A percentile compares a stretch with the other conserved stretches of the same genome.
Conservation (phyloP, 2,888 invertebrate genomes). For the Ischnus inquisitorius region DNA sequence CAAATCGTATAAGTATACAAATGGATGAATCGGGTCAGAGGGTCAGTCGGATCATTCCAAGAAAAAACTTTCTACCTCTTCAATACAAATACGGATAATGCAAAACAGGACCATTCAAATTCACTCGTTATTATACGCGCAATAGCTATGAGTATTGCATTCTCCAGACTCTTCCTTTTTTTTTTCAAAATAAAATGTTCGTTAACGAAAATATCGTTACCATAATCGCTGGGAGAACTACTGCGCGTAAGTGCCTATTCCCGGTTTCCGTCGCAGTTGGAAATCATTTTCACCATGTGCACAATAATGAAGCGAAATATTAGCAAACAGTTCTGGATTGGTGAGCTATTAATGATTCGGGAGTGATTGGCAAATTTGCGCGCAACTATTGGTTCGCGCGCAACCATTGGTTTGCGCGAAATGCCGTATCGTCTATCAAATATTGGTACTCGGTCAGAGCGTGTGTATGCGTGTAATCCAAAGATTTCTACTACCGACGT, state of each 20-base stretch:
- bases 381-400: too few species aligned
- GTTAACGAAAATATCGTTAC: too few species aligned
- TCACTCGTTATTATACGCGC: too few species aligned
- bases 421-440: not conserved
- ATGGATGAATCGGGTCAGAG: not conserved
- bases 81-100: too few species aligned
- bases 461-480: not conserved
- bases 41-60: too few species aligned
- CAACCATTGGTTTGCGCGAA: not conserved
- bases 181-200: too few species aligned
- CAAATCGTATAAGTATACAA: not conserved
- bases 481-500: not conserved
- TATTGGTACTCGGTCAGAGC: not conserved
- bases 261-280: not conserved
- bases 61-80: too few species aligned
- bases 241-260: not conserved
- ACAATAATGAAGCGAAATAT: not conserved
- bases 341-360: not conserved
- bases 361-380: not conserved
- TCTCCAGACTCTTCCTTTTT: too few species aligned
- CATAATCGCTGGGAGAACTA: not conserved
- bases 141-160: too few species aligned
- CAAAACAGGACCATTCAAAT: too few species aligned
- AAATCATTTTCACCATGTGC: not conserved
- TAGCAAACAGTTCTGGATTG: not conserved